Conservation (phyloP, 2,113 vertebrate species). For the Orthonyx spaldingii region DNA sequence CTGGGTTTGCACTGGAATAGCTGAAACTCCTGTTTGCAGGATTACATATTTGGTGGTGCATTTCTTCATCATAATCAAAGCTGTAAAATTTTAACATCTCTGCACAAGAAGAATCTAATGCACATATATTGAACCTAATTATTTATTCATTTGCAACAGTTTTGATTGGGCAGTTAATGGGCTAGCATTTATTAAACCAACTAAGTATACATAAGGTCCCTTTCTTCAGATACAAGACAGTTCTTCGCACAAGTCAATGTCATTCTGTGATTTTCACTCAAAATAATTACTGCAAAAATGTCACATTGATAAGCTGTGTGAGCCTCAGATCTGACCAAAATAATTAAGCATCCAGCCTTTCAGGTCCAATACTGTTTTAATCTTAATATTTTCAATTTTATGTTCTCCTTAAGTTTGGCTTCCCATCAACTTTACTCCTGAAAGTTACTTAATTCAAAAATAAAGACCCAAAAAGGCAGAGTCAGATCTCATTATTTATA, state of each 20-base stretch:
- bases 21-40: background rate
- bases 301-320: background rate
- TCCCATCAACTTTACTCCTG: background rate
- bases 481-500: background rate
- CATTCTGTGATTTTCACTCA: background rate
- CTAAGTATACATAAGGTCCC: background rate
- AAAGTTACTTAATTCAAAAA: background rate
- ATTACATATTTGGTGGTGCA: background rate
- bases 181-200: background rate
- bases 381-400: background rate
- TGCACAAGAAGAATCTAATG: background rate
- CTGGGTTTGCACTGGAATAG: rapidly evolving
- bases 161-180: background rate
- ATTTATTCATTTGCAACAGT: background rate
- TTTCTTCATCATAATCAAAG: background rate
- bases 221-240: background rate
- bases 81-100: background rate
- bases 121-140: background rate
- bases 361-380: background rate
- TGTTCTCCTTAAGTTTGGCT: background rate
- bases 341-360: background rate
- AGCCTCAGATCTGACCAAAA: background rate
- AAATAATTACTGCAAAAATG: background rate
- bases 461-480: background rate
- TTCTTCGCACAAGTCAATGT: background rate